These are phyloP conservation scores for Sminthopsis crassicaudata DNA, from an alignment of 2,113 vertebrate species.

Conservation along the genomic window DNA sequence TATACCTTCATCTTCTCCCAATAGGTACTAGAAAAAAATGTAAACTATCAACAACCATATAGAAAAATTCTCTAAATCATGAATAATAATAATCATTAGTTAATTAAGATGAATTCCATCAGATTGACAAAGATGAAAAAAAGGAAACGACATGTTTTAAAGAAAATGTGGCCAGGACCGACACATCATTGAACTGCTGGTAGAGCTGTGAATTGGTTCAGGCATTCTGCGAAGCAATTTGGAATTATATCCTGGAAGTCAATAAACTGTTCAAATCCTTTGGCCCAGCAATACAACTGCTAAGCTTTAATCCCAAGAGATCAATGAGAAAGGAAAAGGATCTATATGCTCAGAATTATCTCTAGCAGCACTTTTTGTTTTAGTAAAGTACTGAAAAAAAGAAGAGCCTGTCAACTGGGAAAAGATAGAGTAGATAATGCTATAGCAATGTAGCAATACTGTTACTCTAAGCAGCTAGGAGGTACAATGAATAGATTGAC, in stretches of 20 bases:
- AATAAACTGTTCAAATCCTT: conserved; percentile 2
- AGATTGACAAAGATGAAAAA: neutral
- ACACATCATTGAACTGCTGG: neutral
- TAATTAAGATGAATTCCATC: neutral
- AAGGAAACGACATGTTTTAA: neutral
- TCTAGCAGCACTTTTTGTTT: neutral
- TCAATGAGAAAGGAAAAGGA: neutral
- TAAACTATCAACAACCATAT: neutral
- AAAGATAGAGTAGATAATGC: neutral
- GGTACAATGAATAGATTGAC: neutral
- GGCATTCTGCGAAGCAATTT: neutral
- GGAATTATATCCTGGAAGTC: neutral
- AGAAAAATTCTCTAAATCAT: neutral
- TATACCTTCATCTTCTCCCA: neutral
- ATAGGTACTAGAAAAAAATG: neutral
- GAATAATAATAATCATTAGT: neutral
- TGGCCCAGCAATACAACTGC: neutral
- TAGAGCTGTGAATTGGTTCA: neutral
- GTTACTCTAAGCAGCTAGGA: neutral
- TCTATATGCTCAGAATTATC: neutral
- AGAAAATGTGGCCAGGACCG: neutral
- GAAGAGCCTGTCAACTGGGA: neutral
- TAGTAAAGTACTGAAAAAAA: neutral
- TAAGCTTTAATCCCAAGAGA: neutral
- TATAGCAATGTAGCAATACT: neutral